Conservation (phyloP, 2,797 vertebrate species). For the Sebastes trivittatus region DNA sequence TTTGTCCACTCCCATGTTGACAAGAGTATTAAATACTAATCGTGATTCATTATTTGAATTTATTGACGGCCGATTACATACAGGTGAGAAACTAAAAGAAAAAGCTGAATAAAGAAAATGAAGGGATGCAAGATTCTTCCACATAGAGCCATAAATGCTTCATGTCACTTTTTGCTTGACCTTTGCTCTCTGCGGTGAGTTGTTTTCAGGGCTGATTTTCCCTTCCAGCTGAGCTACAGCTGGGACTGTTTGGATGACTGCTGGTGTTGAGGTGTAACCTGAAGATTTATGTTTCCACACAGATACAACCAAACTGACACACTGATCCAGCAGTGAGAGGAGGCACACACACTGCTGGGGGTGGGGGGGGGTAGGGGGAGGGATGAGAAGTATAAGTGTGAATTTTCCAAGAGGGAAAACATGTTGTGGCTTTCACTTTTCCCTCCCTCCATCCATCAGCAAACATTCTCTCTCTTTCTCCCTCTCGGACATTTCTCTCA, state of each 20-base stretch:
- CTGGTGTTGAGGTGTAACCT: neutral
- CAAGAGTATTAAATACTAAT: no score
- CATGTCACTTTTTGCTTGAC: neutral
- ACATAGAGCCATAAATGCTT: neutral
- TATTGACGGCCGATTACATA: neutral
- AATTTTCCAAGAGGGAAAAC: slow-evolving; percentile 35
- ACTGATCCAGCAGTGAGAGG: slow-evolving; percentile 4
- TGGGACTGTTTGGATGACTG: neutral
- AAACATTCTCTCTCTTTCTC: slow-evolving; percentile 1
- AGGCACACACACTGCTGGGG: slow-evolving; percentile 6
- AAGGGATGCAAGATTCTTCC: neutral
- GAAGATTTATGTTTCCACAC: slow-evolving; percentile 5
- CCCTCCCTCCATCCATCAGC: neutral
- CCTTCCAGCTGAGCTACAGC: neutral
- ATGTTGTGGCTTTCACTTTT: slow-evolving; percentile 24
- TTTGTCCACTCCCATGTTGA: no score
- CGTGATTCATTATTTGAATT: no score
- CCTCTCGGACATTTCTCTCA: neutral
- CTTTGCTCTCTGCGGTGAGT: slow-evolving; percentile 13
- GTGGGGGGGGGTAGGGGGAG: neutral
- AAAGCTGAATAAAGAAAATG: neutral
- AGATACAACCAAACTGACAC: neutral
- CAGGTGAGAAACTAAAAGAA: neutral
- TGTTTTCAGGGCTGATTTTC: neutral
- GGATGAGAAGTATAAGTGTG: neutral